Base-by-base conservation (phyloP, 2,797 vertebrate genomes). In the Spondyliosoma cantharus region DNA sequence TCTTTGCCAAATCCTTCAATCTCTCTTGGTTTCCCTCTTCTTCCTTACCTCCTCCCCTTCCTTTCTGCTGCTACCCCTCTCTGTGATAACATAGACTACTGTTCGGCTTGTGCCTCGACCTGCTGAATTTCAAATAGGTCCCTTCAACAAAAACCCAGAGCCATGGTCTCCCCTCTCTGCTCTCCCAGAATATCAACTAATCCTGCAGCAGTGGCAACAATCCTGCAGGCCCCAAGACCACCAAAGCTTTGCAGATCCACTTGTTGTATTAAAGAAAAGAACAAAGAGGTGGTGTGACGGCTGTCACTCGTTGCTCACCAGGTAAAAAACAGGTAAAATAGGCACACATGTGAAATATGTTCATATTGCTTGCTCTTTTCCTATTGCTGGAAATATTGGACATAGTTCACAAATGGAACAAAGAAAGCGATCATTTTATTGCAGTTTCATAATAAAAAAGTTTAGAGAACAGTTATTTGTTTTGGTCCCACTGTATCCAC, bases 41-140 rank as follows among this genome's bases (percentile, higher is more conserved):
- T 62, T 69, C 49, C 67, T 81, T 20, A 19, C 76, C 60, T 25
- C 82, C 74, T 71, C 70, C 75, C 64, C 79, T 49, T 54, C 64
- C 72, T 69, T 71, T 80, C 82, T 83, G 52, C 74, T 42, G 57
- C 80, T 81, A 82, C 89, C 86, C 78, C 79, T 74, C 82, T 56
- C 87, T 84, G 81, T 79, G 91, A 93, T 93, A 90, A 93, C 84
- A 90, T 64, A 90, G 87, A 90, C 89, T 81, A 74, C 79, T 90
- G 89, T 90, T 91, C 78, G 20, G 76, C 82, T 90, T 80, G 85
- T 81, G 88, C 79, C 80, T 89, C 81, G 45, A 85, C 90, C 88
- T 90, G 82, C 88, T 90, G 93, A 92, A 94, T 94, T 90, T 91
- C 87, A 94, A 93, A 91, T 53, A 91, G 90, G 80, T 58, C 81